Base-by-base conservation (phyloP, 2,888 invertebrate species). In the Portevinia maculata region DNA sequence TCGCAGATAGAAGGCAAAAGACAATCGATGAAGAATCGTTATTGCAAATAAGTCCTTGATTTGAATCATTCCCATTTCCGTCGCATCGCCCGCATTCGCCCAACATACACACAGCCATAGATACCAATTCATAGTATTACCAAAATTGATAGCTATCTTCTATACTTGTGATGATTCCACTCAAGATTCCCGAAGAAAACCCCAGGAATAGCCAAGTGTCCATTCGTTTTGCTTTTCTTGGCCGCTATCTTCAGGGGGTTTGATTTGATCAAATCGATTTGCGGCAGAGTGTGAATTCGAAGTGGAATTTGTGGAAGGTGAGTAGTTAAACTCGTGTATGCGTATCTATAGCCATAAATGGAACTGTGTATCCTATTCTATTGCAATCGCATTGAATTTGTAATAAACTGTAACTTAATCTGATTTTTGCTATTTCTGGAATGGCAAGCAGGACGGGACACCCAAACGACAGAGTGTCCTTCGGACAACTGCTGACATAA, bases 381-480 rank as follows among this genome's bases (percentile, higher is more conserved):
- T 46, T 71, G 64, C 70, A 71, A 64, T 65, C 50, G 15, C 50
- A 69, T 59, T 81, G 79, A 46, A 57, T 64, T 52, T 75, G 75
- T 70, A 70, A 75, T 81, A 81, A 81, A 70, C 64, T 81, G 69
- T 37, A 52, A 75, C 57, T 59, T 81, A 81, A 81, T 81, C 79
- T 75, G 60, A 70, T 73, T 62, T 75, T 60, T 75, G 57, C 37
- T 67, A 64, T 57, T 48, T 13, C 37, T 53, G 11, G n/a, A 5
- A 11, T 9, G n/a, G n/a, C n/a, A n/a, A 34, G 34, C 19, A 41
- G 30, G 17, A 30, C 39, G 32, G 9, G 11, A 9, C 15, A 21
- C 6, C 15, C 9, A 13, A 13, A 37, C 37, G 37, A 37, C 15
- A 39, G 39, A 39, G 39, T 39, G 65, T 76, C 70, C 65, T 65